phyloP scores from a whole-genome alignment of 2,113 vertebrate genomes.

The Craseonycteris thonglongyai region DNA sequence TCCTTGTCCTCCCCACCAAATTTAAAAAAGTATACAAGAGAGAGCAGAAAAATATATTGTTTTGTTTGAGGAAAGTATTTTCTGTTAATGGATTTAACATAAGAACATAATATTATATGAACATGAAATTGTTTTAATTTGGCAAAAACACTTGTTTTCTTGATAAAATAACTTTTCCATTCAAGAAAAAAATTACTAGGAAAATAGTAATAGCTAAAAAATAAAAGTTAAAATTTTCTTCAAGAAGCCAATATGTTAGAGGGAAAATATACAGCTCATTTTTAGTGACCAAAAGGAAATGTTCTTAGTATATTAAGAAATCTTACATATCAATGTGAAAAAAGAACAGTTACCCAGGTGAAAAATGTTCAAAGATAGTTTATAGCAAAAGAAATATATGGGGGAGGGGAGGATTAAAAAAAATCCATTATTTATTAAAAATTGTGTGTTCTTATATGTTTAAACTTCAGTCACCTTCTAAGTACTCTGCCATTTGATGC shows the following conservation, averaged over 20 bases:
- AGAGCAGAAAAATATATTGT: background rate
- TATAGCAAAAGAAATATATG: background rate
- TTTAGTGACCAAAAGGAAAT: background rate
- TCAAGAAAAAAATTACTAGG: conserved; percentile 4
- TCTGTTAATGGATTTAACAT: background rate
- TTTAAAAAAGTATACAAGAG: background rate
- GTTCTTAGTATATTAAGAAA: background rate
- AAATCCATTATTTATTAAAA: too few relatives aligned
- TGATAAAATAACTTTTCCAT: conserved; percentile 2
- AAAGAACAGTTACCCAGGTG: background rate
- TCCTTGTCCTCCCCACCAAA: fast-evolving
- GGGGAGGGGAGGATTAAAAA: too few relatives aligned
- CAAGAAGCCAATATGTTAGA: background rate
- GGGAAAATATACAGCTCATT: background rate
- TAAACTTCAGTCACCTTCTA: too few relatives aligned
- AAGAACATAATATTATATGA: background rate
- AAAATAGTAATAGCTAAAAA: background rate
- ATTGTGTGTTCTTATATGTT: too few relatives aligned
- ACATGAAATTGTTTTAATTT: background rate
- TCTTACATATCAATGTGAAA: background rate
- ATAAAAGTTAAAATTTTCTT: background rate
- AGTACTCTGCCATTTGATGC: too few relatives aligned
- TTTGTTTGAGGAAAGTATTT: background rate
- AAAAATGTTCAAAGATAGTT: background rate
- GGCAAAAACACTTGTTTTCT: background rate